Percentiles rank a stretch among this genome's conserved stretches.
Conservation (phyloP, 37 sponge, comb jelly and placozoan genomes). For the Oopsacas minuta region DNA sequence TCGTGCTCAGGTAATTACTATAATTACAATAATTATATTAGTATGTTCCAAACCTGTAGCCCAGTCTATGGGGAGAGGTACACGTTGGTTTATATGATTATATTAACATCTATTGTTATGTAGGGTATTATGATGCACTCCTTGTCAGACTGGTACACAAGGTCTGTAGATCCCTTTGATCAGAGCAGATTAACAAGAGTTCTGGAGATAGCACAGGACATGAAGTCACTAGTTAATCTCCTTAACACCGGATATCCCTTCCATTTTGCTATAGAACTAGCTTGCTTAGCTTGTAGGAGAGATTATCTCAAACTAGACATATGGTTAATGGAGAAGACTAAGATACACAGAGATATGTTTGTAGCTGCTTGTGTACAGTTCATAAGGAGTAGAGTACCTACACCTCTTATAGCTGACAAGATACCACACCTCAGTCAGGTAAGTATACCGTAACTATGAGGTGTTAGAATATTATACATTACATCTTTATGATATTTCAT, state of each 20-base stretch:
- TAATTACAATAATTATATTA: no score
- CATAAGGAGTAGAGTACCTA: conserved; percentile 41
- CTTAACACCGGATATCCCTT: conserved; percentile 57
- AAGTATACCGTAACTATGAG: background rate
- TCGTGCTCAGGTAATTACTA: background rate
- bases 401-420: conserved; percentile 15
- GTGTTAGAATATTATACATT: background rate
- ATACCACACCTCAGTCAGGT: conserved; percentile 11
- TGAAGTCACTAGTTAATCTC: conserved; percentile 54
- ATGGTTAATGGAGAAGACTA: conserved; percentile 80
- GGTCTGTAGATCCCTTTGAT: conserved; percentile 46
- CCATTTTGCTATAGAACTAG: conserved; percentile 90
- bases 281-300: conserved; percentile 71
- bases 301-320: conserved; percentile 93
- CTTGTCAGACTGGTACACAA: conserved; percentile 85
- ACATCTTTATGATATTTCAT: background rate
- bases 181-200: conserved; percentile 62
- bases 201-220: conserved; percentile 86
- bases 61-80: no score
- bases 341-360: conserved; percentile 64
- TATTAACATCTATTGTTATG: no score
- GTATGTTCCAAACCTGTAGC: no score
- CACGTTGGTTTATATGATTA: no score
- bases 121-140: conserved; percentile 49
- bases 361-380: conserved; percentile 49